These are phyloP conservation scores for Conus canariensis DNA, from an alignment of 2,888 invertebrate genomes.

Conservation along the genomic window DNA sequence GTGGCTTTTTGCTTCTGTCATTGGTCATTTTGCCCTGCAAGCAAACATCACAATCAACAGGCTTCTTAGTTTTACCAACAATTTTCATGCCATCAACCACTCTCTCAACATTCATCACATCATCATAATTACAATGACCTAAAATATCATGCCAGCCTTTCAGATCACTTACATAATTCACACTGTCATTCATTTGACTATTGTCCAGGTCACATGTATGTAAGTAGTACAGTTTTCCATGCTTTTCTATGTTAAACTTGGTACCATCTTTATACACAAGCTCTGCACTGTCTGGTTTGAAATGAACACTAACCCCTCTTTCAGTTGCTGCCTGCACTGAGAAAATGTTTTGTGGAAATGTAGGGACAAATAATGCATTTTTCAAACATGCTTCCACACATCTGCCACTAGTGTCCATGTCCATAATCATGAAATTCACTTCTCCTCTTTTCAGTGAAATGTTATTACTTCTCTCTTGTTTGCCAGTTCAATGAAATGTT, in stretches of 20 bases:
- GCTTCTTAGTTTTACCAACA: conserved; percentile 40
- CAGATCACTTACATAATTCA: conserved; percentile 26
- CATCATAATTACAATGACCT: conserved; percentile 49
- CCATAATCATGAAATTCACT: conserved; percentile 25
- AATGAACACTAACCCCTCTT: conserved; percentile 47
- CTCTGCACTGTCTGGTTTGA: conserved; percentile 44
- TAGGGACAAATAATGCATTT: conserved; percentile 53
- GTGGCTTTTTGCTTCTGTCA: background rate
- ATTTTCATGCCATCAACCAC: conserved; percentile 42
- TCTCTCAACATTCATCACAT: conserved; percentile 44
- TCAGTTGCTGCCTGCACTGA: conserved; percentile 55
- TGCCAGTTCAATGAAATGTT: conserved; percentile 54
- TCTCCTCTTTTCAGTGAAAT: conserved; percentile 46
- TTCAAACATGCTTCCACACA: conserved; percentile 30
- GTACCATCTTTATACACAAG: conserved; percentile 36
- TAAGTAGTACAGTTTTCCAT: conserved; percentile 37
- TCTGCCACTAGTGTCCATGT: conserved; percentile 39
- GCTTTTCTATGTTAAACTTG: conserved; percentile 48
- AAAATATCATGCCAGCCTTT: conserved; percentile 44
- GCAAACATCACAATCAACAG: conserved; percentile 21
- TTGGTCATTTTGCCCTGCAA: background rate
- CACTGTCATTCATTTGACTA: background rate
- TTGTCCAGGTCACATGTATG: background rate
- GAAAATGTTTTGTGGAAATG: conserved; percentile 51
- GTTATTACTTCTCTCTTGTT: conserved; percentile 49